Evolutionary conservation across 1,140 invertebrate genomes (phyloP).

Genomic region (Pseudachorutes palmiensis): DNA sequence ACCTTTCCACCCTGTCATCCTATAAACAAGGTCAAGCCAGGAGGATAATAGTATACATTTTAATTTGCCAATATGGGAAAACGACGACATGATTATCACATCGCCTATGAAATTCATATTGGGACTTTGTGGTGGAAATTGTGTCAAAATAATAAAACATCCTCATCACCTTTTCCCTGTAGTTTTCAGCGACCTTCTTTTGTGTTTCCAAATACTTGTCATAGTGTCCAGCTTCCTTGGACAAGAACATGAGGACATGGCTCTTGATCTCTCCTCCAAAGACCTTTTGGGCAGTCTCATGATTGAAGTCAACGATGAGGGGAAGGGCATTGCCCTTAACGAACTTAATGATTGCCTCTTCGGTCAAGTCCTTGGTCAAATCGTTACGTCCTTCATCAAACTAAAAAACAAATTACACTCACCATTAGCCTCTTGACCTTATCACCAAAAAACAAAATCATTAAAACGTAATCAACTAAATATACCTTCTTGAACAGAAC

Average conservation of each 20-base stretch:
- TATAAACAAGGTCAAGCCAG: slow-evolving; percentile 27
- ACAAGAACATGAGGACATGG: slow-evolving; percentile 90
- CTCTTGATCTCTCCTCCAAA: slow-evolving; percentile 96
- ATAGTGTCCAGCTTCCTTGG: slow-evolving; percentile 74
- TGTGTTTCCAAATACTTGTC: slow-evolving; percentile 67
- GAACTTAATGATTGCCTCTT: slow-evolving; percentile 70
- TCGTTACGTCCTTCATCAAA: slow-evolving; percentile 87
- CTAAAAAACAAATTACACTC: slow-evolving; percentile 49
- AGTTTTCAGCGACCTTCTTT: slow-evolving; percentile 73
- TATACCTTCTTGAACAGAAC: slow-evolving; percentile 82
- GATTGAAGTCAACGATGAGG: slow-evolving; percentile 93
- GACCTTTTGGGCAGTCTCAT: slow-evolving; percentile 93
- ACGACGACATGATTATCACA: slow-evolving; percentile 3
- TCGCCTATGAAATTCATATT: slow-evolving; percentile 10
- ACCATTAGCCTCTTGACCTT: slow-evolving; percentile 22
- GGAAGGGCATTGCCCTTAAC: slow-evolving; percentile 78
- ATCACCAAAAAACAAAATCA: slow-evolving; percentile 3
- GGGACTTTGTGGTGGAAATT: too few species aligned
- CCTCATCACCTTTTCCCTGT: slow-evolving; percentile 67
- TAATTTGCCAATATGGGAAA: slow-evolving; percentile 33
- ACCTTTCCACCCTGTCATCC: slow-evolving; percentile 36
- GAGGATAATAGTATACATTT: slow-evolving; percentile 36
- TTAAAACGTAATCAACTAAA: slow-evolving; percentile 20
- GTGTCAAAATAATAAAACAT: too few species aligned
- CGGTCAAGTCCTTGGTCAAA: slow-evolving; percentile 62